Percentiles rank a stretch among this genome's conserved stretches.
Conservation (phyloP, 2,888 invertebrate genomes). For the Brachylomia viminalis region DNA sequence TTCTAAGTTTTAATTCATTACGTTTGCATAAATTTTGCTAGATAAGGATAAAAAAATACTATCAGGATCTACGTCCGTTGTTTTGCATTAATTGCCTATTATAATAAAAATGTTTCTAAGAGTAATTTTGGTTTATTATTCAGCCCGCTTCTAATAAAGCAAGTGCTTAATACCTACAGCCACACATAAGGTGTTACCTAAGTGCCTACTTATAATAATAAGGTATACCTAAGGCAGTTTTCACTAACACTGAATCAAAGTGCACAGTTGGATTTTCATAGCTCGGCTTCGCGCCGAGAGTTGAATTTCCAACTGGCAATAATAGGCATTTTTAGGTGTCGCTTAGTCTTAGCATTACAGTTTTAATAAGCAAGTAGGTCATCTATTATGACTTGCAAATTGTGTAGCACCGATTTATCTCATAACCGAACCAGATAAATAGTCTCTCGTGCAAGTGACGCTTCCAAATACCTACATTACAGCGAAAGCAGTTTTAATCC, state of each 20-base stretch:
- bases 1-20: slow-evolving; percentile 44
- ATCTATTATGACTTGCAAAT: not conserved
- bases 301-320: not conserved
- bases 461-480: not conserved
- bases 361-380: not conserved
- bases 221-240: not conserved
- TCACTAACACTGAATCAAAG: not conserved
- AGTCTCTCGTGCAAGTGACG: not conserved
- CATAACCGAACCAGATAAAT: not conserved
- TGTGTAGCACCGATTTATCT: not conserved
- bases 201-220: not conserved
- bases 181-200: not conserved
- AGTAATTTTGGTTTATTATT: slow-evolving; percentile 42
- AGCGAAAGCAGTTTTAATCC: not conserved
- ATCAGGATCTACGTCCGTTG: slow-evolving; percentile 55
- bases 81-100: slow-evolving; percentile 61
- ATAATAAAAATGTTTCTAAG: slow-evolving; percentile 50
- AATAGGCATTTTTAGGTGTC: not conserved
- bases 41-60: slow-evolving; percentile 40
- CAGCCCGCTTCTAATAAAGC: not conserved
- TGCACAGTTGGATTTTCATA: not conserved
- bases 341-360: not conserved
- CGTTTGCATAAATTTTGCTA: slow-evolving; percentile 54
- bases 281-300: not conserved
- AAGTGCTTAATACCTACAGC: no score